Percentiles rank a stretch among this genome's conserved stretches.
These are phyloP conservation scores for Drosophila suzukii DNA, from an alignment of 1,140 invertebrate species.

Conservation along the genomic window DNA sequence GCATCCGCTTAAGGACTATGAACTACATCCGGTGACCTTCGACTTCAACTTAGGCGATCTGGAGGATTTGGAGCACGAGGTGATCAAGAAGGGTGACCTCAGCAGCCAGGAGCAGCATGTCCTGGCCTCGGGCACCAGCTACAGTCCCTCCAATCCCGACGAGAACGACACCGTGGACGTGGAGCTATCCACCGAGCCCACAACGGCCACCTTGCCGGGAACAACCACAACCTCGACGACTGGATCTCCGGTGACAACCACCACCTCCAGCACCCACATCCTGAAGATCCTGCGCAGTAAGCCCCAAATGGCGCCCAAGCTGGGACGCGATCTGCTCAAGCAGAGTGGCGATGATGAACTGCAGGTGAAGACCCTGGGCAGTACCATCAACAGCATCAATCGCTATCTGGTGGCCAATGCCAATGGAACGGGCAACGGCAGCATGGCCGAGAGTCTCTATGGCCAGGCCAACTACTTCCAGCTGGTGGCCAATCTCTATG, in stretches of 20 bases:
- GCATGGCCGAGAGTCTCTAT: constrained; percentile 67
- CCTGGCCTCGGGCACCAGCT: constrained; percentile 41
- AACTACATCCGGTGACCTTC: constrained; percentile 78
- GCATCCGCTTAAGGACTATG: constrained; percentile 69
- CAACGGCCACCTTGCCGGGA: constrained; percentile 31
- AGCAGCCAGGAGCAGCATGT: constrained; percentile 61
- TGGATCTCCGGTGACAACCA: not conserved
- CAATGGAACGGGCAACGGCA: constrained; percentile 30
- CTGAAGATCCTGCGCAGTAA: constrained; percentile 75
- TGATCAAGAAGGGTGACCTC: constrained; percentile 73
- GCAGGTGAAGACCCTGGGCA: constrained; percentile 63
- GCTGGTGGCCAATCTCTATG: constrained; percentile 80
- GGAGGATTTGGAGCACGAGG: constrained; percentile 76
- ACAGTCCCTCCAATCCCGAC: constrained; percentile 53
- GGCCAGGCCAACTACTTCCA: constrained; percentile 74
- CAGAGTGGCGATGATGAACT: constrained; percentile 68
- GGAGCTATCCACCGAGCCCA: constrained; percentile 39
- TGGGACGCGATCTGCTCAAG: constrained; percentile 69
- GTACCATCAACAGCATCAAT: constrained; percentile 75
- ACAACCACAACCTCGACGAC: constrained; percentile 2
- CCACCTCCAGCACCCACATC: constrained; percentile 61
- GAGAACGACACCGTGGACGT: constrained; percentile 63
- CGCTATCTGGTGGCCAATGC: constrained; percentile 53
- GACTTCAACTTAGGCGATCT: constrained; percentile 81
- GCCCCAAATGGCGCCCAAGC: constrained; percentile 43